Evolutionary conservation across 2,113 vertebrate species (phyloP), one percentile per base, ranked within the genome.

Genomic region (Tragelaphus strepsiceros): DNA sequence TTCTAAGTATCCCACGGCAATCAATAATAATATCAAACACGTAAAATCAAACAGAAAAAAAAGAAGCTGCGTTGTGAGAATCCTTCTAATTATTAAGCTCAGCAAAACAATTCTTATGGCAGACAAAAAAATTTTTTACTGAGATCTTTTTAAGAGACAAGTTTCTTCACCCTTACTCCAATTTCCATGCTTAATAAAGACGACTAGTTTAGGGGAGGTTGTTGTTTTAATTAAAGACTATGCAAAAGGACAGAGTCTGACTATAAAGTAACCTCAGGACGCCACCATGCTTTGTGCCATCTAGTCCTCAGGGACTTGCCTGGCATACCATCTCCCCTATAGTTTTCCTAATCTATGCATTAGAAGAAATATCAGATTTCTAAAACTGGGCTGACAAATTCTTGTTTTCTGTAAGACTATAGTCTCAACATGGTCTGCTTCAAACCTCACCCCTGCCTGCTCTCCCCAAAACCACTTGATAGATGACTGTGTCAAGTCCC

Each of bases 141-240:
- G 32, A 97, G 19, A 62, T 78, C 46, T 54, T 94, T 92, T 88
- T 95, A 59, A 93, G 56, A 96, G 7, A 92, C 30, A 80, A 67
- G 53, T 11, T 88, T 58, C 87, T 39, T 30, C 24, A 91, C 26
- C 28, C 81, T 46, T 64, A 85, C 32, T 78, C 17, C 35, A 78
- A 61, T 88, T 28, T 91, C 49, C 77, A 82, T 4, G 1, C 90
- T 96, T 91, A 87, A 95, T 64, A 35, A 91, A 93, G 59, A 87
- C 49, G 8, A 43, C 83, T 51, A 39, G 67, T 74, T 90, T 92
- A 39, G 53, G 54, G 51, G 67, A 81, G 58, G 61, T 1, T 58
- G 9, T 43, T 91, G 67, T 77, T 91, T 94, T 97, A 96, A 94
- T 80, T 74, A 58, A 81, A 89, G 84, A 67, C 21, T 58, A 58